These are phyloP conservation scores for Uloborus plumipes DNA, from an alignment of 2,888 invertebrate species.

Conservation along the genomic window DNA sequence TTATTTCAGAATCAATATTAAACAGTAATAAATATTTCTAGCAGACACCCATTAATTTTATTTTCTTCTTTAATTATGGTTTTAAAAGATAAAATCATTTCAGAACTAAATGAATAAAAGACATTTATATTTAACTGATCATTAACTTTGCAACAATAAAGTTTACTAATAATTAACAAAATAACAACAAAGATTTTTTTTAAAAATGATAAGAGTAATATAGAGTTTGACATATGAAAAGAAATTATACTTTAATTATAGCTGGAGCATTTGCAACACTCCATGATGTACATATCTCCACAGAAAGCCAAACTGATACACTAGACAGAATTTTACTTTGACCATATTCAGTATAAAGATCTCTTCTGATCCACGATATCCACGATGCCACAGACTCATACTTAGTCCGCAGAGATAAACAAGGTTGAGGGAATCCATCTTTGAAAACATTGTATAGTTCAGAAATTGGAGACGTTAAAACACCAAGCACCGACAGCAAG, in stretches of 20 bases:
- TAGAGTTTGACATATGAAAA: neutral
- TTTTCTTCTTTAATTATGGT: no score
- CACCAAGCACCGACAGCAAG: conserved; percentile 31
- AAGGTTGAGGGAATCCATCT: conserved; percentile 45
- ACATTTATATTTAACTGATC: no score
- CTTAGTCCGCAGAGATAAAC: conserved; percentile 24
- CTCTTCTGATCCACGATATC: conserved; percentile 49
- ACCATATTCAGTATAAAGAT: conserved; percentile 37
- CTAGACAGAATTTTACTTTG: conserved; percentile 40
- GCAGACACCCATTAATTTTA: no score
- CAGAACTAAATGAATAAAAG: no score
- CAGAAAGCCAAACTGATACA: conserved; percentile 51
- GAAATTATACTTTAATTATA: conserved; percentile 27
- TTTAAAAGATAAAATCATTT: no score
- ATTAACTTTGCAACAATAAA: no score
- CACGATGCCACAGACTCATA: conserved; percentile 36
- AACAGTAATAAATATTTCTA: no score
- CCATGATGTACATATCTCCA: conserved; percentile 31
- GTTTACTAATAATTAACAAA: neutral
- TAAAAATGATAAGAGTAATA: neutral
- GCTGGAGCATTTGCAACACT: conserved; percentile 25
- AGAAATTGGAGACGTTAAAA: conserved; percentile 48
- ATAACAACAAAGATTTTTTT: no score
- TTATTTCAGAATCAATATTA: no score
- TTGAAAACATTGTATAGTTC: conserved; percentile 40